A percentile compares a stretch with the other conserved stretches of the same genome.
phyloP scores from a whole-genome alignment of 1,140 invertebrate genomes.

The Holcopasites calliopsidis region DNA sequence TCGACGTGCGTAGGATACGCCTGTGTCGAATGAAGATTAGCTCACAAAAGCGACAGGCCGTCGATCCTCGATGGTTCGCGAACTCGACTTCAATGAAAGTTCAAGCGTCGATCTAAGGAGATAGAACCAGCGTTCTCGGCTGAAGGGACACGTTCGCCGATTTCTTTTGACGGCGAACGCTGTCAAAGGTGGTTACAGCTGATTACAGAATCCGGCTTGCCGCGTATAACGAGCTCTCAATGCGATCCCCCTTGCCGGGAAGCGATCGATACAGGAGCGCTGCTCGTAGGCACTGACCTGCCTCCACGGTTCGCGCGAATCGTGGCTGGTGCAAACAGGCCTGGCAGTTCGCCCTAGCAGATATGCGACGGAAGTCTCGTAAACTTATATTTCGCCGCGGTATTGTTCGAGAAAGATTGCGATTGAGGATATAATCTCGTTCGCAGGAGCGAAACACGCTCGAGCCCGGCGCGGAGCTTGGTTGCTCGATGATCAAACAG shows the following conservation, averaged over 20 bases:
- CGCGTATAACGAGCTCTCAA: slow-evolving; percentile 43
- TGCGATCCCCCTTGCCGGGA: slow-evolving; percentile 28
- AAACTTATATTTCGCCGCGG: too few species aligned
- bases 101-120: background rate
- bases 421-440: too few species aligned
- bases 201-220: slow-evolving; percentile 28
- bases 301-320: slow-evolving; percentile 48
- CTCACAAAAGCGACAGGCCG: background rate
- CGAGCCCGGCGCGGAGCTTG: slow-evolving; percentile 3
- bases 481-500: background rate
- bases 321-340: slow-evolving; percentile 30
- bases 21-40: background rate
- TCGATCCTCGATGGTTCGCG: background rate
- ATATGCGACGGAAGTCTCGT: background rate
- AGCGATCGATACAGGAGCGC: slow-evolving; percentile 55
- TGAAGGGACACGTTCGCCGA: slow-evolving; percentile 6
- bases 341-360: background rate
- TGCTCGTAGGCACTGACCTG: slow-evolving; percentile 57
- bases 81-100: background rate
- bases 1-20: background rate
- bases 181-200: slow-evolving; percentile 16
- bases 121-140: background rate
- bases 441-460: slow-evolving; percentile 2
- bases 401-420: too few species aligned
- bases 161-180: background rate